phyloP scores from a whole-genome alignment of 2,888 invertebrate species.

The Catocala nupta region DNA sequence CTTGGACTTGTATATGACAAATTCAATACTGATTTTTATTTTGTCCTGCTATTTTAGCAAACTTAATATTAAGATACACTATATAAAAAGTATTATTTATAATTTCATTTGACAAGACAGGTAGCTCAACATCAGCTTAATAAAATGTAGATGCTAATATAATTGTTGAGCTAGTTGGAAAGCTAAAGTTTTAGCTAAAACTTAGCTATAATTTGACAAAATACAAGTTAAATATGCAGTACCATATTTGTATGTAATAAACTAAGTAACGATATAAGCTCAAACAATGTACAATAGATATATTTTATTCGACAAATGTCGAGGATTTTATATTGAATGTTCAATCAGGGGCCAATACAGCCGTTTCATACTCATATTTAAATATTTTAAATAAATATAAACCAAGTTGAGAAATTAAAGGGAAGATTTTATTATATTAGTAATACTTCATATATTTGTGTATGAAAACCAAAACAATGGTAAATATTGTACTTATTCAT shows the following conservation, averaged over 20 bases:
- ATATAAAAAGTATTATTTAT: too few species aligned
- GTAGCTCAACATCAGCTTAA: not conserved
- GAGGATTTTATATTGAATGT: too few species aligned
- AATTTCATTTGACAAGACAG: too few species aligned
- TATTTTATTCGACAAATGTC: too few species aligned
- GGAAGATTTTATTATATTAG: conserved; percentile 4
- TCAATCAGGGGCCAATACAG: too few species aligned
- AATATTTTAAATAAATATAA: not conserved
- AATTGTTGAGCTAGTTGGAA: not conserved
- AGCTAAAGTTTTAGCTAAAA: not conserved
- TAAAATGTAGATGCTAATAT: conserved; percentile 12
- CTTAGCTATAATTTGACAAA: too few species aligned
- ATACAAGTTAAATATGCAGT: too few species aligned
- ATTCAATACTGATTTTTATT: too few species aligned
- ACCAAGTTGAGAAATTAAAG: not conserved
- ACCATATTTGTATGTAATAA: conserved; percentile 1
- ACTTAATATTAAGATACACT: too few species aligned
- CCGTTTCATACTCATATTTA: not conserved
- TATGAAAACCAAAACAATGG: conserved; percentile 12
- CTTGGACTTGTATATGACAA: too few species aligned
- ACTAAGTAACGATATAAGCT: not conserved
- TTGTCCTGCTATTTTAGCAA: too few species aligned
- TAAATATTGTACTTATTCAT: conserved; percentile 30
- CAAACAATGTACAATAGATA: conserved; percentile 4
- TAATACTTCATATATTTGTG: conserved; percentile 13